Evolutionary conservation across 2,113 vertebrate genomes (phyloP).

Genomic region (Gallinago undulata): DNA sequence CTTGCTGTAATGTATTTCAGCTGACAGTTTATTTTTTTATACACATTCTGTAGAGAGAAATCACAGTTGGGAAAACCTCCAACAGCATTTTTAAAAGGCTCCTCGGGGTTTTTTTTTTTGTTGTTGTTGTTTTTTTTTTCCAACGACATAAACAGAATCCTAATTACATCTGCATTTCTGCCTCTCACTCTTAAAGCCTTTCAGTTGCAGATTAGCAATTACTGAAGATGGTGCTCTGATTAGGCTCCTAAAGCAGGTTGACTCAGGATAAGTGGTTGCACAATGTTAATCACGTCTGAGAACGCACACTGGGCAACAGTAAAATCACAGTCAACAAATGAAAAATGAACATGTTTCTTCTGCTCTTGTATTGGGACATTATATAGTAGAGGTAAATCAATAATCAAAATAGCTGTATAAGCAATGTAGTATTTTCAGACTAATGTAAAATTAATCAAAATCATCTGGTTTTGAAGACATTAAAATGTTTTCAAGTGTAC

Average conservation of each 20-base stretch:
- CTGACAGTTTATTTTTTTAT: neutral
- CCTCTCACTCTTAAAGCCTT: slow-evolving; percentile 33
- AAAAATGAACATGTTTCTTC: neutral
- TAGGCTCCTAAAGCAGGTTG: slow-evolving; percentile 60
- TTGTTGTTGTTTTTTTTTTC: neutral
- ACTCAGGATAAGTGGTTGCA: slow-evolving; percentile 55
- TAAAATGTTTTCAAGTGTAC: neutral
- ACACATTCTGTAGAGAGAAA: neutral
- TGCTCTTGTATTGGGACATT: neutral
- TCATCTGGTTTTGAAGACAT: neutral
- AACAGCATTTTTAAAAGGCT: neutral
- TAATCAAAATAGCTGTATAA: neutral
- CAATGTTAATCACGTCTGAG: slow-evolving; percentile 54
- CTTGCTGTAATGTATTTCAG: neutral
- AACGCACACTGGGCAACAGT: neutral
- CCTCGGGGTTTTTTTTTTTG: neutral
- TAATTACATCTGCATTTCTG: slow-evolving; percentile 48
- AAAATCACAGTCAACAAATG: neutral
- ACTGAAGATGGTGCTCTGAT: slow-evolving; percentile 52
- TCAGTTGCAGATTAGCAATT: slow-evolving; percentile 64
- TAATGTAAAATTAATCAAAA: neutral
- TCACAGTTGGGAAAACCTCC: neutral
- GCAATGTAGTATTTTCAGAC: neutral
- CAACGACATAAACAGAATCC: neutral
- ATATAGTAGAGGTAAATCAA: neutral